Base-by-base conservation (phyloP, 92 coral and sea anemone species). In the Blastomussa wellsi region DNA sequence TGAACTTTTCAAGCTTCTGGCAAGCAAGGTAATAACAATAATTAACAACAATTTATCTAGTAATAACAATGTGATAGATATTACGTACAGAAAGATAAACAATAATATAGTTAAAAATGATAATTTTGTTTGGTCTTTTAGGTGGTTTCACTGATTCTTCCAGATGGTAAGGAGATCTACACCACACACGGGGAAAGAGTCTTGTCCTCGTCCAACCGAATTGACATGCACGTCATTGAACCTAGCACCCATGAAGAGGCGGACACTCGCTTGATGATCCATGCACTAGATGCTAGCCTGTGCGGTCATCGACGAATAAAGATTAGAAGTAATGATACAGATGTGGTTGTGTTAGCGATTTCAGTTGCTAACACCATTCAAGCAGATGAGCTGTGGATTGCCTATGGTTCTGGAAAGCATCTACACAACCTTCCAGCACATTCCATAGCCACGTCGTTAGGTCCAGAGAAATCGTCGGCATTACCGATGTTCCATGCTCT, bases 161-260 rank as follows among this genome's bases (percentile, higher is more conserved):
- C 84, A 0, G 87, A 80, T 7, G 88, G 42, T 5, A 81, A 86
- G 79, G 84, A 76, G 68, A 33, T 90, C 69, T 86, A 90, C 55
- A 36, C 59, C 13, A 90, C 93, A 0, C 75, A 7, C 60, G 93
- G 87, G 0, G 85, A 86, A 38, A 4, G 16, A 70, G 89, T 86
- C 48, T 19, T 78, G 79, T 47, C 89, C 24, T n/a, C 83, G 5
- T 42, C 39, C 22, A 65, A 51, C 38, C 80, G 85, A 70, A 49
- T 28, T 39, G 42, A 69, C 36, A 17, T 86, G 71, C 67, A 35
- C 29, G 13, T 6, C 24, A 32, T 74, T 29, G 35, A 51, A 57
- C 87, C 88, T 2, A 86, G 93, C 71, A 82, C 53, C 79, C 94
- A 91, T 57, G 90, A 88, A 70, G 94, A 91, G 79, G 92, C 92